Conservation (phyloP, 2,113 vertebrate species). For the Smithornis capensis region DNA sequence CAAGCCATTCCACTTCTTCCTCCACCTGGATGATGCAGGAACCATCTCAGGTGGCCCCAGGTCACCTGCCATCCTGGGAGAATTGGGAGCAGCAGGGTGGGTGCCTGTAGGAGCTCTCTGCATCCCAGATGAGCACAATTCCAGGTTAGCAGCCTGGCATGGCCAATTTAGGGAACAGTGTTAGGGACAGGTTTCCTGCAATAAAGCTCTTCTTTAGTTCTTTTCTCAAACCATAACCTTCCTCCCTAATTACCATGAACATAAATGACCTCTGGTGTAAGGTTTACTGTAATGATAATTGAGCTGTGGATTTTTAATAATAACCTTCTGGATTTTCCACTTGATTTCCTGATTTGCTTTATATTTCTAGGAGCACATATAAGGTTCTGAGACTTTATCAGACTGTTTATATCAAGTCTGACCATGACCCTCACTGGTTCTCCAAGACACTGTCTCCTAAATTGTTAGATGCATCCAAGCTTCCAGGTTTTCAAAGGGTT, state of each 20-base stretch:
- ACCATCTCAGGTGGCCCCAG: neutral
- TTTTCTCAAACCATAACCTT: neutral
- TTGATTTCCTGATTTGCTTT: slow-evolving; percentile 42
- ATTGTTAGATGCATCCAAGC: neutral
- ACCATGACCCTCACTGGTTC: neutral
- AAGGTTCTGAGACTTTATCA: neutral
- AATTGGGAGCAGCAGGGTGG: neutral
- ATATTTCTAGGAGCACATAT: neutral
- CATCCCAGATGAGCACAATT: neutral
- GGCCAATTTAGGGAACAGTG: neutral
- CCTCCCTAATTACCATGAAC: neutral
- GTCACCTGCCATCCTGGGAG: neutral
- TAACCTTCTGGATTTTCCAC: slow-evolving; percentile 37
- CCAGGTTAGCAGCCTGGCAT: neutral
- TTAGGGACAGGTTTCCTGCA: neutral
- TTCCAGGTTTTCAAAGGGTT: neutral
- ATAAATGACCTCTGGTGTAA: slow-evolving; percentile 28
- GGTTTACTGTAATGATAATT: slow-evolving; percentile 20
- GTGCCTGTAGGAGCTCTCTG: neutral
- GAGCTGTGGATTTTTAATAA: slow-evolving; percentile 33
- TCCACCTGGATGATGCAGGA: neutral
- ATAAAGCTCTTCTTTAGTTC: neutral
- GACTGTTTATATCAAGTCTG: neutral
- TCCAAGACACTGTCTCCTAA: neutral
- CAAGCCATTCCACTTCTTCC: rapidly evolving